Evolutionary conservation across 2,113 vertebrate genomes (phyloP).

Genomic region (Proterorhinus semilunaris): DNA sequence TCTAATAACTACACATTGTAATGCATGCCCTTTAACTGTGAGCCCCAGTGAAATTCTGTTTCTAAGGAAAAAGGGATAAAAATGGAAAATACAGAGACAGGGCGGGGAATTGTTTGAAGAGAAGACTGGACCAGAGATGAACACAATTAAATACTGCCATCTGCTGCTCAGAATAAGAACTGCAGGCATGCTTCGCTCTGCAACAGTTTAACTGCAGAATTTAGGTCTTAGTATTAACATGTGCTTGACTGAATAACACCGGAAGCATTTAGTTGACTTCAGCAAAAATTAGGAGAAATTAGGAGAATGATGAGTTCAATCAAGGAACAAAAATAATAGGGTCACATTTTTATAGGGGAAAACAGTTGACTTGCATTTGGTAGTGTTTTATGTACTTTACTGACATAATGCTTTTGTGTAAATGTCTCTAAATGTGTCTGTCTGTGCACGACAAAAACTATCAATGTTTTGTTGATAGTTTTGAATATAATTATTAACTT

Average conservation of each 20-base stretch:
- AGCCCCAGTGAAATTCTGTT: slow-evolving; percentile 57
- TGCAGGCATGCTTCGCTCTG: not conserved
- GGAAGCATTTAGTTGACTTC: not conserved
- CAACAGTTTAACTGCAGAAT: slow-evolving; percentile 38
- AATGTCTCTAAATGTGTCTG: too few species aligned
- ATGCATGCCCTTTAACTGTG: slow-evolving; percentile 28
- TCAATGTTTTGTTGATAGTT: too few species aligned
- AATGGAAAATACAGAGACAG: slow-evolving; percentile 60
- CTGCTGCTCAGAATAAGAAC: slow-evolving; percentile 43
- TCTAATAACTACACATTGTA: slow-evolving; percentile 42
- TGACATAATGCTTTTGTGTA: too few species aligned
- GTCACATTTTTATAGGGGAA: not conserved
- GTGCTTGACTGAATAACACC: not conserved
- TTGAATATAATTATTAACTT: too few species aligned
- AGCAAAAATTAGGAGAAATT: too few species aligned
- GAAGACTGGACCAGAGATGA: slow-evolving; percentile 14
- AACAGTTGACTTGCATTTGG: not conserved
- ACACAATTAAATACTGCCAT: slow-evolving; percentile 64
- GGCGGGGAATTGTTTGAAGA: slow-evolving; percentile 32
- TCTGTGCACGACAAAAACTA: too few species aligned
- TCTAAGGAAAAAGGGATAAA: slow-evolving; percentile 70
- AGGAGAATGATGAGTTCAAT: not conserved
- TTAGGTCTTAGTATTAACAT: slow-evolving; percentile 49
- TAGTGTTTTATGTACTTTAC: too few species aligned
- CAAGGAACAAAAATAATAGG: not conserved